phyloP scores from a whole-genome alignment of 2,888 invertebrate species.

The Drosophila mimetica region DNA sequence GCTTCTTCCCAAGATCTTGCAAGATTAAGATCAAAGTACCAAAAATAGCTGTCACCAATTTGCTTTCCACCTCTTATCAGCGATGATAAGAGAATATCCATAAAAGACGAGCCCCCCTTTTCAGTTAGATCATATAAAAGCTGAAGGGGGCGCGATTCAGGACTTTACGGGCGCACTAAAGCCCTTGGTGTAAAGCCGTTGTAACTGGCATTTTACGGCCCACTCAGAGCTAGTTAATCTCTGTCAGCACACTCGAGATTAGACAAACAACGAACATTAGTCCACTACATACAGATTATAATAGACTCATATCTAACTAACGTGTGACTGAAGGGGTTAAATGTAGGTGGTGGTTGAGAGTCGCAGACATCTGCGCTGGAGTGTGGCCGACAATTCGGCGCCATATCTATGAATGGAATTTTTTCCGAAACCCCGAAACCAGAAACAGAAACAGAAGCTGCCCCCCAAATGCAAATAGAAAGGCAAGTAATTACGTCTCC shows the following conservation, averaged over 20 bases:
- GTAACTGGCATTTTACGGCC: slow-evolving; percentile 13
- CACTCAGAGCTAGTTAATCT: slow-evolving; percentile 26
- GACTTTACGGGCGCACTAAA: slow-evolving; percentile 6
- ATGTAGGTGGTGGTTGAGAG: not conserved
- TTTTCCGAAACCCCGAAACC: slow-evolving; percentile 22
- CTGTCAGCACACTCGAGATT: slow-evolving; percentile 16
- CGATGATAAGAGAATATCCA: slow-evolving; percentile 39
- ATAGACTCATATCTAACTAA: slow-evolving; percentile 2
- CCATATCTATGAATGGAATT: slow-evolving; percentile 42
- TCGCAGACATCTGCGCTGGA: slow-evolving; percentile 18
- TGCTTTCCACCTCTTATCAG: slow-evolving; percentile 18
- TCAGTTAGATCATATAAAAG: not conserved
- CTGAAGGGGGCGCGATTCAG: slow-evolving; percentile 9
- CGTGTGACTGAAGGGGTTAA: slow-evolving; percentile 1
- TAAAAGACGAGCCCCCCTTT: slow-evolving; percentile 61
- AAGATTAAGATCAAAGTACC: not conserved
- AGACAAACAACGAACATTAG: slow-evolving; percentile 1
- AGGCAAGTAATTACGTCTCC: slow-evolving; percentile 32
- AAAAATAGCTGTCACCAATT: not conserved
- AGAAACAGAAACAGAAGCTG: slow-evolving; percentile 32
- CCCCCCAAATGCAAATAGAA: slow-evolving; percentile 27
- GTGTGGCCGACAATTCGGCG: slow-evolving; percentile 24
- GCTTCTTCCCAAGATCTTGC: not conserved
- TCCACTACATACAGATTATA: not conserved
- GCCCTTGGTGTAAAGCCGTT: slow-evolving; percentile 11